Conservation (phyloP, 2,888 invertebrate genomes). For the Pyrrhosoma nymphula region DNA sequence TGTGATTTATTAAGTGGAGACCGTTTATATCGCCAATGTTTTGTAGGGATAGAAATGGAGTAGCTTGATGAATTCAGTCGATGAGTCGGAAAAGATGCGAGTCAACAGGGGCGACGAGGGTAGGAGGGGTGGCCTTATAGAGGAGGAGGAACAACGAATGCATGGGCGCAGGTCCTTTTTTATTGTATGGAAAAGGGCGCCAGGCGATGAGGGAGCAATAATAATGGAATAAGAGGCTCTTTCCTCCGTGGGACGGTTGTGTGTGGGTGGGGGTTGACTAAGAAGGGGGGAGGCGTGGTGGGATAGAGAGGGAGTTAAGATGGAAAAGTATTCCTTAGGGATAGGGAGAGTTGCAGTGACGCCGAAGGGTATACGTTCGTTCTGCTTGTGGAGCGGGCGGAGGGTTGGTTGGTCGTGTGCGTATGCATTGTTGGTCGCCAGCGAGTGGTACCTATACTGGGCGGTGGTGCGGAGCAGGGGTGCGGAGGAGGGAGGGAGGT, state of each 20-base stretch:
- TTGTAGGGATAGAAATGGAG: not conserved
- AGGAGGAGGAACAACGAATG: not conserved
- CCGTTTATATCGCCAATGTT: not conserved
- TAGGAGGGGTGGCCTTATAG: not conserved
- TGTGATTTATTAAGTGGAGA: not conserved
- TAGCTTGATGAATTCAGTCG: not conserved
- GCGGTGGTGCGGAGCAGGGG: not conserved
- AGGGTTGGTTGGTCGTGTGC: not conserved
- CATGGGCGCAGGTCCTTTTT: not conserved
- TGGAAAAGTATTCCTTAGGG: not conserved
- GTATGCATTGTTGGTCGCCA: not conserved
- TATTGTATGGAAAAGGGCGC: not conserved
- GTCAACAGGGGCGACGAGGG: not conserved
- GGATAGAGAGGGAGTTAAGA: not conserved
- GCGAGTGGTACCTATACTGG: not conserved
- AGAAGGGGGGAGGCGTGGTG: not conserved
- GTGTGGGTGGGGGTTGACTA: not conserved
- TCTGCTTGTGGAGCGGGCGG: not conserved
- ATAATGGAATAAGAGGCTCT: constrained; percentile 60
- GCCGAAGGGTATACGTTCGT: not conserved
- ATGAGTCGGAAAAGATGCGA: not conserved
- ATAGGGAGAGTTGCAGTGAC: not conserved
- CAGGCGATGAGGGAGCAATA: constrained; percentile 28
- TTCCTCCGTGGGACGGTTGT: not conserved
- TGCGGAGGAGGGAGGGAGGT: not conserved